Base-by-base conservation (phyloP, 2,113 vertebrate genomes). In the Lycocorax pyrrhopterus region DNA sequence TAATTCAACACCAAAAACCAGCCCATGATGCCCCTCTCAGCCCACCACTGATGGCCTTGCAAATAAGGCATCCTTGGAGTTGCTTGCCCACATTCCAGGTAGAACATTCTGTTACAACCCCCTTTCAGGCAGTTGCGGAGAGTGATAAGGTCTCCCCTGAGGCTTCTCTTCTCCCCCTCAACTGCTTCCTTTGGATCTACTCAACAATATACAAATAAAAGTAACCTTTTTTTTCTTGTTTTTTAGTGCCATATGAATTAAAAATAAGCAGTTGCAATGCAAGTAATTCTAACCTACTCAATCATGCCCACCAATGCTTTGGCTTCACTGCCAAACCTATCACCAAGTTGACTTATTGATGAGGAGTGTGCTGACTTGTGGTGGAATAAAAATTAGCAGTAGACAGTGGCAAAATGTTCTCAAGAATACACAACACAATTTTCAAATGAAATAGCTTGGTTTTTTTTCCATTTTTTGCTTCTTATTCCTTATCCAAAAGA, bases 401-500 rank as follows among this genome's bases (percentile, higher is more conserved):
- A 75, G 20, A 29, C 12, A 75, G 29, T 23, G 32, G 26, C 35
- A 91, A 87, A 94, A 79, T 77, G 5, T 68, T 81, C 49, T 71
- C 35, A 46, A 58, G 51, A 92, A 63, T 41, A 56, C 25, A 62
- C 33, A 89, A 25, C 21, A 67, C 23, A 84, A 56, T 32, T 82
- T 95, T 56, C 71, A 58, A 66, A 79, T 51, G 4, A 76, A 93
- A 73, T 75, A 51, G 12, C 21, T 83, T 91, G 13, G 3, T 56
- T 41, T 32, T 41, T 32, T 71, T 37, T 35, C 32, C 79, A 78
- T 46, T 72, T 69, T 84, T 81, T 62, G 4, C 26, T 93, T 71
- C 23, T 75, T 71, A 35, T 85, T 87, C 13, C 43, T 64, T 69
- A 86, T 80, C 41, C 33, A 10, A 90, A 93, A 86, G 59, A 94